Base-by-base conservation (phyloP, 2,888 invertebrate species). In the Neoaliturus tenellus region DNA sequence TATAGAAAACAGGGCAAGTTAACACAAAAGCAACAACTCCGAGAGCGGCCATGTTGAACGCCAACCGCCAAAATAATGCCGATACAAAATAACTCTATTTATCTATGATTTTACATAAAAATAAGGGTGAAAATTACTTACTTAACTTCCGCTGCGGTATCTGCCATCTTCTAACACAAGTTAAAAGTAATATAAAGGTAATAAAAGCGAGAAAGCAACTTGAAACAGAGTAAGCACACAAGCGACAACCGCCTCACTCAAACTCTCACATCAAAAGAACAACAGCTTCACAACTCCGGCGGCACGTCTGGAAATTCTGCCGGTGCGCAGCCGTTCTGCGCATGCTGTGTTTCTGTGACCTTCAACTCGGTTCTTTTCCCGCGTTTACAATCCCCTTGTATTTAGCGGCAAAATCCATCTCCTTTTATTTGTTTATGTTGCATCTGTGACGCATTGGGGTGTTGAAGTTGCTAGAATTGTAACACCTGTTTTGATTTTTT, bases 91-190 rank as follows among this genome's bases (percentile, higher is more conserved):
- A 62, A 62, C 0, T 39, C 35, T 17, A 25, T 39, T n/a, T 67
- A 67, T 75, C 81, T 67, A 58, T 58, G 75, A 67, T 81, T 35
- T 58, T 58, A 58, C 35, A 58, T 25, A 62, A 58, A 58, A 58
- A n/a, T 33, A 80, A 25, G 8, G n/a, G 6, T 2, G 20, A 86
- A 86, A 88, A 87, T 86, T 89, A 94, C 94, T 94, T 92, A 94
- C 94, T 93, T 93, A 90, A 92, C 93, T 90, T 94, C 93, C 87
- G 93, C 91, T 86, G 89, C 91, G 86, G 90, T 91, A 91, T 94
- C 94, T 91, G 94, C 94, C 94, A 94, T 94, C 91, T 88, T 93
- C n/a, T 89, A 88, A 78, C 41, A 75, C 44, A 44, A 75, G 28
- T 75, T 75, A 48, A 44, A 75, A 20, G 28, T 35, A 75, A 41